Percentiles rank a stretch among this genome's conserved stretches.
Conservation (phyloP, 2,888 invertebrate species). For the Leptinotarsa juncta region DNA sequence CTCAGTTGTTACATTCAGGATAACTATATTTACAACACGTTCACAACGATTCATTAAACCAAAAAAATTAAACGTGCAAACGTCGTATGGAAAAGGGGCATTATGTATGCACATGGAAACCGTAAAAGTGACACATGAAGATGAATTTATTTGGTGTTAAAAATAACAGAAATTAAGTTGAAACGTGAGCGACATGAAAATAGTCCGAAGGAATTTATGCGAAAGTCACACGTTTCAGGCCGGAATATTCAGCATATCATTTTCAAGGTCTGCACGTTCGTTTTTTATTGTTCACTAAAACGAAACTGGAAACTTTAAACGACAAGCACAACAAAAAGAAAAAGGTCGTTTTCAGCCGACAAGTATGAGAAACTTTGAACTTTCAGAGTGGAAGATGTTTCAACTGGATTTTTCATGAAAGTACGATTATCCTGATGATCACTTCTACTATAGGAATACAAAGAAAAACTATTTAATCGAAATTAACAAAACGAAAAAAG, state of each 20-base stretch:
- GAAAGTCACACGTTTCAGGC: conserved; percentile 23
- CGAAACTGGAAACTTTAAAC: conserved; percentile 10
- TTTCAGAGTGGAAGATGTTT: too few relatives aligned
- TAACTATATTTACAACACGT: neutral
- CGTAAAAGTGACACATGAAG: conserved; percentile 22
- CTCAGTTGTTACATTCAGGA: neutral
- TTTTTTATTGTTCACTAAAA: conserved; percentile 26
- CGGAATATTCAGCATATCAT: conserved; percentile 24
- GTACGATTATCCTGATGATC: too few relatives aligned
- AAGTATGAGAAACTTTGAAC: neutral
- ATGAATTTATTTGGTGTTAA: conserved; percentile 22
- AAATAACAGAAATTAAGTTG: conserved; percentile 21
- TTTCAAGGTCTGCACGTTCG: conserved; percentile 24
- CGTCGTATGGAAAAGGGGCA: neutral
- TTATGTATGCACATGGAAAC: conserved; percentile 13
- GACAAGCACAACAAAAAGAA: neutral
- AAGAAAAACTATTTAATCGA: too few relatives aligned
- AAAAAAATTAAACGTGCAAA: conserved; percentile 1
- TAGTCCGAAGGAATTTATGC: conserved; percentile 14
- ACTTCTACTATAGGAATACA: too few relatives aligned
- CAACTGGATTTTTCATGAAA: too few relatives aligned
- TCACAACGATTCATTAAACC: neutral
- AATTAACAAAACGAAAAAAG: too few relatives aligned
- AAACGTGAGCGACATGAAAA: conserved; percentile 27
- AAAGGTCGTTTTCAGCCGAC: neutral